These are phyloP conservation scores for Drosophila obscura DNA, from an alignment of 1,140 invertebrate genomes.

Conservation along the genomic window DNA sequence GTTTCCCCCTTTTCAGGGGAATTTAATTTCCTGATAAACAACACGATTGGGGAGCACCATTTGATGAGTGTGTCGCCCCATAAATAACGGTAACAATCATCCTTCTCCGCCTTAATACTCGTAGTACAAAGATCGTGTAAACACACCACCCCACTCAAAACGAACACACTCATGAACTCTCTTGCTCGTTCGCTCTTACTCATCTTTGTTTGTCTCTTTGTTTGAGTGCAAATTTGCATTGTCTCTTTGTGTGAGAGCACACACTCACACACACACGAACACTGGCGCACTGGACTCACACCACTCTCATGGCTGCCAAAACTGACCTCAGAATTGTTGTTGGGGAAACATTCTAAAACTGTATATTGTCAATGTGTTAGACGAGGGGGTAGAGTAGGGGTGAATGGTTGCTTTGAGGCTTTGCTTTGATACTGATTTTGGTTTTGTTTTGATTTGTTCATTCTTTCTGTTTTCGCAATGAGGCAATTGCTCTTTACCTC, in stretches of 20 bases:
- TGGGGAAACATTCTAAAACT: conserved; percentile 34
- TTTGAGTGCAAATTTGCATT: conserved; percentile 47
- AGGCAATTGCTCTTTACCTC: too few species aligned
- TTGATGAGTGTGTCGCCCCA: too few species aligned
- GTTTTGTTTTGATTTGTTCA: background rate
- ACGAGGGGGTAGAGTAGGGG: background rate
- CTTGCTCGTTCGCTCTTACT: background rate
- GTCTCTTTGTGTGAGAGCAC: conserved; percentile 28
- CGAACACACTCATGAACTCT: background rate
- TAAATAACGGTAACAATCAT: background rate
- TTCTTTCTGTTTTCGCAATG: too few species aligned
- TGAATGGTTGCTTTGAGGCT: too few species aligned
- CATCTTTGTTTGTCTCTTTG: conserved; percentile 23
- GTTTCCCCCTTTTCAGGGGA: background rate
- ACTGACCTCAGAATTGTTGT: conserved; percentile 51
- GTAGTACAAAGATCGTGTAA: conserved; percentile 32
- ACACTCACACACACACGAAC: conserved; percentile 2
- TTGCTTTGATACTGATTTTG: conserved; percentile 14
- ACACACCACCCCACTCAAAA: conserved; percentile 26
- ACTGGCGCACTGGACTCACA: background rate
- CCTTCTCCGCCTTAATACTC: conserved; percentile 11
- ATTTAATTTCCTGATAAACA: too few species aligned
- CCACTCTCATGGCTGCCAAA: conserved; percentile 31
- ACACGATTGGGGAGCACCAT: too few species aligned
- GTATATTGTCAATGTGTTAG: conserved; percentile 48